Evolutionary conservation across 2,113 vertebrate genomes (phyloP).

Genomic region (Erpornis zantholeuca): DNA sequence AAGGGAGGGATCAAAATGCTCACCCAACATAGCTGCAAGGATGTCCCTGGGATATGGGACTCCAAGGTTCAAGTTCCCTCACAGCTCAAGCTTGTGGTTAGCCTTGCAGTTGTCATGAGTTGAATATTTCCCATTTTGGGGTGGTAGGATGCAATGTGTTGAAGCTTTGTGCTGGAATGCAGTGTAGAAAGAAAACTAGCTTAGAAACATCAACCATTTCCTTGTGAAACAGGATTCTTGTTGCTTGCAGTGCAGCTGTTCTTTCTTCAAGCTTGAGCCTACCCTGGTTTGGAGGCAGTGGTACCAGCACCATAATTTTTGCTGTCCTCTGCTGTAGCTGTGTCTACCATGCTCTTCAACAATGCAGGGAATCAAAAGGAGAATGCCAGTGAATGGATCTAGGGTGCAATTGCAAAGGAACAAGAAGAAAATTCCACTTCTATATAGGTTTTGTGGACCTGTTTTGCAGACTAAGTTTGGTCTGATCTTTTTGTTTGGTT

Average conservation of each 20-base stretch:
- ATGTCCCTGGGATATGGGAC: background rate
- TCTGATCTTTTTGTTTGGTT: background rate
- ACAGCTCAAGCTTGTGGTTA: background rate
- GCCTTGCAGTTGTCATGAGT: background rate
- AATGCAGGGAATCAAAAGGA: background rate
- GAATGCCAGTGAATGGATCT: background rate
- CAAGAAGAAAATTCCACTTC: background rate
- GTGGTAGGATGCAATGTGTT: background rate
- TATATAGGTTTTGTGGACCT: background rate
- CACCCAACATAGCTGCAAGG: background rate
- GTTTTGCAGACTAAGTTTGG: background rate
- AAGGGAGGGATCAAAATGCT: background rate
- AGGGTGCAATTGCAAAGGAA: background rate
- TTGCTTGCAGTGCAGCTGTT: background rate
- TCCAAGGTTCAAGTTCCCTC: background rate
- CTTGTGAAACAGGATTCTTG: background rate
- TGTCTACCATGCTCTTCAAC: background rate
- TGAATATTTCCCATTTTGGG: background rate
- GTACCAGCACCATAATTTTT: background rate
- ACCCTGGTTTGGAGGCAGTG: background rate
- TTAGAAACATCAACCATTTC: background rate
- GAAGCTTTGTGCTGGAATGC: background rate
- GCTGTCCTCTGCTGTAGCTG: background rate
- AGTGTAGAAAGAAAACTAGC: background rate
- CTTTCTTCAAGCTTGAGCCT: background rate